A percentile compares a stretch with the other conserved stretches of the same genome.
Evolutionary conservation across 2,113 vertebrate genomes (phyloP).

Genomic region (Trochalopteron elliotii): DNA sequence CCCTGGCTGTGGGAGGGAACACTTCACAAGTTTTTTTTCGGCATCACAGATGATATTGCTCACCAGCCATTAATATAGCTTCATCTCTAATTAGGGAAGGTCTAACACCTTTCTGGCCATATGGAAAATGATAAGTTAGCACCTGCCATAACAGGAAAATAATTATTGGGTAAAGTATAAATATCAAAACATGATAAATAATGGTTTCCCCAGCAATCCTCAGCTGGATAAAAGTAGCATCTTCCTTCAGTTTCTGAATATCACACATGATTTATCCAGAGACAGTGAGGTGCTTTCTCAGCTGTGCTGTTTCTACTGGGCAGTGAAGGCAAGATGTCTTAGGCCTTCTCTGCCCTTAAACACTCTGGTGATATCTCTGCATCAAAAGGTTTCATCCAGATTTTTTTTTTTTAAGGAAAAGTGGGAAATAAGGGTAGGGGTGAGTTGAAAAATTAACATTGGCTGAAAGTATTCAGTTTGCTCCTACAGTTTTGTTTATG

Average conservation of each 20-base stretch:
- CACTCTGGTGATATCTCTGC: not conserved
- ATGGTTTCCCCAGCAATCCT: not conserved
- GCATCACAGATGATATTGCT: constrained; percentile 20
- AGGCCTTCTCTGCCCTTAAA: not conserved
- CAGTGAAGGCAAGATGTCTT: not conserved
- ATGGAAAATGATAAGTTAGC: constrained; percentile 52
- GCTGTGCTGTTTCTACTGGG: not conserved
- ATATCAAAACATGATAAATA: constrained; percentile 51
- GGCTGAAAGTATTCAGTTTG: not conserved
- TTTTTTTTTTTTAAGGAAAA: not conserved
- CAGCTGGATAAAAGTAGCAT: constrained; percentile 35
- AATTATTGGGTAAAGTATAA: constrained; percentile 25
- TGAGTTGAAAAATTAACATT: not conserved
- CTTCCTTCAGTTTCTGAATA: constrained; percentile 28
- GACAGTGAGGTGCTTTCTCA: not conserved
- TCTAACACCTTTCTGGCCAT: constrained; percentile 35
- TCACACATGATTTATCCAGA: constrained; percentile 2
- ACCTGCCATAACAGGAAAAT: constrained; percentile 19
- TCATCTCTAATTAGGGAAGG: constrained; percentile 31
- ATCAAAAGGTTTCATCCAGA: not conserved
- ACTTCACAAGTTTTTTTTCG: not conserved
- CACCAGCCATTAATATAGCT: constrained; percentile 41
- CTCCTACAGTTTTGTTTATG: not conserved
- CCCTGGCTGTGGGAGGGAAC: not conserved
- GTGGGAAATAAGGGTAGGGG: not conserved